Conservation (phyloP, 2,113 vertebrate species). For the Psammodynastes pulverulentus region DNA sequence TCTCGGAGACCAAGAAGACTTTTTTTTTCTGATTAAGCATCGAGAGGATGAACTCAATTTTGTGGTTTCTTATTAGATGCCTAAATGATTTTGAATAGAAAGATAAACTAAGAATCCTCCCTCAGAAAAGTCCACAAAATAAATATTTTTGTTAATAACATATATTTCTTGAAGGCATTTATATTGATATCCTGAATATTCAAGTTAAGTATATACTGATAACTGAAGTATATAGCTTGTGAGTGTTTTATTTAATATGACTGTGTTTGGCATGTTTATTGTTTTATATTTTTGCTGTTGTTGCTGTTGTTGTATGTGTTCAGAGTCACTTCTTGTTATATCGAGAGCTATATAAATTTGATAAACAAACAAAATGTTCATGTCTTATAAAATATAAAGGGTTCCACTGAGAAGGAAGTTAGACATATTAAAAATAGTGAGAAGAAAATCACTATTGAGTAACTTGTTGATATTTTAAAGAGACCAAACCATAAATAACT, state of each 20-base stretch:
- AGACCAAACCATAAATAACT: not conserved
- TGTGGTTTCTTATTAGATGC: not conserved
- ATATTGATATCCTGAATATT: not conserved
- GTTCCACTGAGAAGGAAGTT: not conserved
- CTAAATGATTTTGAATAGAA: not conserved
- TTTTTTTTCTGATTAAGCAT: not conserved
- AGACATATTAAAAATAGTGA: not conserved
- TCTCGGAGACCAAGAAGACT: not conserved
- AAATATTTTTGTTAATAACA: not conserved
- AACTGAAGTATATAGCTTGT: not conserved
- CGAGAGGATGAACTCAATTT: not conserved
- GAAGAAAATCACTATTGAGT: not conserved
- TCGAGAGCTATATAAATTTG: not conserved
- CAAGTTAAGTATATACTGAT: not conserved
- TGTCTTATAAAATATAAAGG: not conserved
- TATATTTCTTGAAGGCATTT: not conserved
- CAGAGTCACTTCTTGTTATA: not conserved
- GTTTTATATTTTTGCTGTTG: not conserved
- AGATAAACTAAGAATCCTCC: not conserved
- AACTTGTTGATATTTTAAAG: not conserved
- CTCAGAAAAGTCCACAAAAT: not conserved
- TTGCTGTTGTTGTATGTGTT: not conserved
- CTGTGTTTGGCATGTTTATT: not conserved
- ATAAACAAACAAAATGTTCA: not conserved
- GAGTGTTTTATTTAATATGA: not conserved